Base-by-base conservation (phyloP, 2,888 invertebrate genomes). In the Trachelus iudaicus region DNA sequence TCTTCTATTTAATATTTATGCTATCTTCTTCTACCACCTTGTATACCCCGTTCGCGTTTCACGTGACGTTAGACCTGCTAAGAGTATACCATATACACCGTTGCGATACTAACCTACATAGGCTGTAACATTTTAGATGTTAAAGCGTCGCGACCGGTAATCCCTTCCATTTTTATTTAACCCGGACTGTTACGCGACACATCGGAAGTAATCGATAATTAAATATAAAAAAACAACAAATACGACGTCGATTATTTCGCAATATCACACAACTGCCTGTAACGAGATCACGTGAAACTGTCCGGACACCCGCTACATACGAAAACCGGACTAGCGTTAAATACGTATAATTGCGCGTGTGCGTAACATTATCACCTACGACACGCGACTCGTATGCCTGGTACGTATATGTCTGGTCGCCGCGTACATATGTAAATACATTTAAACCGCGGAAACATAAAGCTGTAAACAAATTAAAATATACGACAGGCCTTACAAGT, bases 71-170 rank as follows among this genome's bases (percentile, higher is more conserved):
- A 9, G 2, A 56, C 56, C 56, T 56, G 56, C 56, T 56, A 23
- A 56, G 6, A 34, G 11, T 33, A 30, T 12, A 71, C 15, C 71
- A 34, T 35, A 34, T 34, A 35, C 31, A 84, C 84, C 84, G 84
- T 87, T 86, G 88, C 87, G 85, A 87, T 87, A 87, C 86, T 88
- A 88, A 88, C 88, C 88, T 87, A 88, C 85, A 88, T 88, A 82
- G 3, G 9, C 56, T 2, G 56, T 56, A 23, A 56, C 23, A 23
- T 23, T 56, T 56, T 56, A 56, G 56, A 56, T 2, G 56, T 0
- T 6, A 6, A 15, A 56, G 9, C 56, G 56, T 56, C 56, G 56
- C 56, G 23, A 56, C 9, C 23, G 40, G 40, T 15, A 40, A 23
- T 40, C 40, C 40, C 15, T 56, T 6, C 56, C 40, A 9, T 9